phyloP scores from a whole-genome alignment of 2,797 vertebrate species.

The Choloepus didactylus region DNA sequence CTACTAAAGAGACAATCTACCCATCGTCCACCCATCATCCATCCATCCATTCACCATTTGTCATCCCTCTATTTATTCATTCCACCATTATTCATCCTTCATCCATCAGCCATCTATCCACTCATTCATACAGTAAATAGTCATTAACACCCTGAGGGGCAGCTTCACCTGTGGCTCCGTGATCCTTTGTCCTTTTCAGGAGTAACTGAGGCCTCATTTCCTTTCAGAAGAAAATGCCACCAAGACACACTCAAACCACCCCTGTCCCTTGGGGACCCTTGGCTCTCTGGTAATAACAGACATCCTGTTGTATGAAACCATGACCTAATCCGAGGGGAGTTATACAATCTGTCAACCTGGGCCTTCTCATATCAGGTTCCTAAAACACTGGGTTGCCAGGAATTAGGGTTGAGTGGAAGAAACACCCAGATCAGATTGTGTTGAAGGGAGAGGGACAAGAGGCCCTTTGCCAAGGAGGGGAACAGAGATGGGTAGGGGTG shows the following conservation, averaged over 20 bases:
- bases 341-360: background rate
- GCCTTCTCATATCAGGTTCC: background rate
- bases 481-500: background rate
- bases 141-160: background rate
- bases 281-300: background rate
- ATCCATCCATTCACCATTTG: background rate
- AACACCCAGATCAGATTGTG: background rate
- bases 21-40: background rate
- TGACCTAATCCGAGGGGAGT: background rate
- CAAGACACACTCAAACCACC: background rate
- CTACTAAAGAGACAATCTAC: background rate
- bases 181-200: background rate
- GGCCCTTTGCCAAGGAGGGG: background rate
- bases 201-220: conserved; percentile 12
- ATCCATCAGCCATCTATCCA: background rate
- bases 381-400: background rate
- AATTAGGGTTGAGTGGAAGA: background rate
- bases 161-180: background rate
- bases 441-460: background rate
- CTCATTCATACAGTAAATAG: background rate
- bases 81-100: background rate
- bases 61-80: no score
- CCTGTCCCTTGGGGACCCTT: background rate
- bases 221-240: background rate
- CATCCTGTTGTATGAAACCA: background rate